Conservation (phyloP, 2,113 vertebrate species). For the Callionymus lyra region DNA sequence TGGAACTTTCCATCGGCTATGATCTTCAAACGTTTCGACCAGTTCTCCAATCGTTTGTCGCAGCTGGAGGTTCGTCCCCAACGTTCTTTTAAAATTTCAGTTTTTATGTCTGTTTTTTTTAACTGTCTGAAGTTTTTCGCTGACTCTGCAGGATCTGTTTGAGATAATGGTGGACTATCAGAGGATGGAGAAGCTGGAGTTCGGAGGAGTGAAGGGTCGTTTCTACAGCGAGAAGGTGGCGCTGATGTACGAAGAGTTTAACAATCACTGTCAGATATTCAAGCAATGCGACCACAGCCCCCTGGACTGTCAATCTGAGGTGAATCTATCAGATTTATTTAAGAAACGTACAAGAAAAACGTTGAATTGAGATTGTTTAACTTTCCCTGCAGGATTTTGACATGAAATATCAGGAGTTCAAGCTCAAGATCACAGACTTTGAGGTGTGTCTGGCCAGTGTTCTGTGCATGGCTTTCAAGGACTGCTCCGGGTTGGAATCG, state of each 20-base stretch:
- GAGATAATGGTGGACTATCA: slow-evolving; percentile 67
- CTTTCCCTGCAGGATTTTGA: slow-evolving; percentile 63
- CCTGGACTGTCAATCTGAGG: slow-evolving; percentile 55
- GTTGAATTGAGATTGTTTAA: neutral
- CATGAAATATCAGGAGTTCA: slow-evolving; percentile 63
- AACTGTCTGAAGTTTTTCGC: neutral
- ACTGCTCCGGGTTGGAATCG: slow-evolving; percentile 72
- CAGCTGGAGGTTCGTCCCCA: slow-evolving; percentile 65
- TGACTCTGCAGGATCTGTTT: slow-evolving; percentile 62
- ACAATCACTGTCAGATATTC: slow-evolving; percentile 58
- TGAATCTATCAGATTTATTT: slow-evolving; percentile 29
- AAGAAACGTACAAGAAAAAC: neutral
- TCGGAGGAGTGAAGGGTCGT: slow-evolving; percentile 64
- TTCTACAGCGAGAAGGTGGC: slow-evolving; percentile 60
- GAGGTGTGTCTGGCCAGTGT: slow-evolving; percentile 64
- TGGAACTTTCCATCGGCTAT: slow-evolving; percentile 75
- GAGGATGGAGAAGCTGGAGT: slow-evolving; percentile 73
- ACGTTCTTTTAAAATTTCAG: neutral
- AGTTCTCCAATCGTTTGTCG: slow-evolving; percentile 62
- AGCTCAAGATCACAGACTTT: slow-evolving; percentile 62
- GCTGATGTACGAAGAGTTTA: slow-evolving; percentile 60
- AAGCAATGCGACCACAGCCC: slow-evolving; percentile 52
- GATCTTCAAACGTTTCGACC: slow-evolving; percentile 69
- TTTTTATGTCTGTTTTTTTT: neutral
- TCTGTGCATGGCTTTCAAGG: slow-evolving; percentile 66